Base-by-base conservation (phyloP, 1,140 invertebrate genomes). In the Adoxophyes honmai region DNA sequence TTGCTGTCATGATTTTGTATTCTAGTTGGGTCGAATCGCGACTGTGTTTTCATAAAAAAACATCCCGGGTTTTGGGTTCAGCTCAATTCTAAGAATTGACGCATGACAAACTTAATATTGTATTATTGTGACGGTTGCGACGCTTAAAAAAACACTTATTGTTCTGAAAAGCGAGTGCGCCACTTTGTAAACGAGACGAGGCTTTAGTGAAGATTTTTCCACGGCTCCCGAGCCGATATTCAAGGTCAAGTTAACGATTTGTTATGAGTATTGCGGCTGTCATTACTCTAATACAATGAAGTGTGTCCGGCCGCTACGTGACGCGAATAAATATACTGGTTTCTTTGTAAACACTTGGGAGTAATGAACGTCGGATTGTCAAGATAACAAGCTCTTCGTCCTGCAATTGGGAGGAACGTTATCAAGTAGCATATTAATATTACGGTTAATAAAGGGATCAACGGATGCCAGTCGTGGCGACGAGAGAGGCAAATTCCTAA, bases 361-460 rank as follows among this genome's bases (percentile, higher is more conserved):
- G 7, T n/a, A 16, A 44, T 15, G 21, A 21, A 48, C 10, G 4
- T 28, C n/a, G 21, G 18, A 11, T 48, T 9, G 42, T 21, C 18
- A 11, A 28, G 16, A 48, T n/a, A 33, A 5, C 18, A 1, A 33
- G 7, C 39, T 4, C 2, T 44, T 10, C 2, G 21, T 28, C 21
- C 21, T 28, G 21, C 21, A 36, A 1, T 36, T 36, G 34, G 34
- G 9, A 36, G 21, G 21, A 28, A 28, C 21, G 6, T 28, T 28
- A 28, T 48, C 11, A 48, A 21, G 21, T 48, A 48, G 42, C 7
- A 48, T 48, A 48, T 28, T 11, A 48, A 48, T 16, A 21, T 11
- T 48, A 48, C 21, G 42, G 42, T 48, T 48, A 16, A 48, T 48
- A 18, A 48, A 48, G 52, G 52, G 52, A 53, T 53, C 33, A 36